A percentile compares a stretch with the other conserved stretches of the same genome.
phyloP scores from a whole-genome alignment of 2,797 vertebrate genomes.

The Alexandromys oeconomus region DNA sequence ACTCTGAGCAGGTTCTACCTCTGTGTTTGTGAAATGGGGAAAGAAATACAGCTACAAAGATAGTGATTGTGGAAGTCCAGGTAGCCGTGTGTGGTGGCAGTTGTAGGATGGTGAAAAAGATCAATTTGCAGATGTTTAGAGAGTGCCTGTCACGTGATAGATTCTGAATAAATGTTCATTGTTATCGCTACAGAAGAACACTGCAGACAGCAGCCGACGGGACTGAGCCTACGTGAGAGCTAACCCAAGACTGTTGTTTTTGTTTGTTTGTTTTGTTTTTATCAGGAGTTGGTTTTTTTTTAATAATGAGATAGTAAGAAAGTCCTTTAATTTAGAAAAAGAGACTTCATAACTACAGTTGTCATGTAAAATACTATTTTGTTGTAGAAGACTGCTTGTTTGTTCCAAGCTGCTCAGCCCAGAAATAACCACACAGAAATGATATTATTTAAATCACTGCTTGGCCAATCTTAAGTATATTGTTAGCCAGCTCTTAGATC shows the following conservation, averaged over 20 bases:
- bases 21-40: not conserved
- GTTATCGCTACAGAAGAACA: not conserved
- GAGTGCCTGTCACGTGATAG: not conserved
- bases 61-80: not conserved
- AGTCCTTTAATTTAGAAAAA: conserved; percentile 62
- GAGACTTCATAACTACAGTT: conserved; percentile 20
- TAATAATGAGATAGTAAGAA: not conserved
- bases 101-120: not conserved
- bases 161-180: not conserved
- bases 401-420: too few species aligned
- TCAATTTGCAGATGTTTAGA: not conserved
- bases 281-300: too few species aligned
- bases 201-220: not conserved
- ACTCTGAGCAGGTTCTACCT: not conserved
- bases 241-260: not conserved
- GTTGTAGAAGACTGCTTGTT: too few species aligned
- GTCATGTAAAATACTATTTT: conserved; percentile 33
- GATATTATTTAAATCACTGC: too few species aligned
- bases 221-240: not conserved
- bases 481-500: too few species aligned
- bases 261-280: too few species aligned
- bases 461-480: too few species aligned
- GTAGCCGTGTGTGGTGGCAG: not conserved
- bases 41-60: not conserved
- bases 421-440: too few species aligned